Evolutionary conservation across 2,888 invertebrate species (phyloP), one percentile per base, ranked within the genome.

Genomic region (Aporophyla lueneburgensis): DNA sequence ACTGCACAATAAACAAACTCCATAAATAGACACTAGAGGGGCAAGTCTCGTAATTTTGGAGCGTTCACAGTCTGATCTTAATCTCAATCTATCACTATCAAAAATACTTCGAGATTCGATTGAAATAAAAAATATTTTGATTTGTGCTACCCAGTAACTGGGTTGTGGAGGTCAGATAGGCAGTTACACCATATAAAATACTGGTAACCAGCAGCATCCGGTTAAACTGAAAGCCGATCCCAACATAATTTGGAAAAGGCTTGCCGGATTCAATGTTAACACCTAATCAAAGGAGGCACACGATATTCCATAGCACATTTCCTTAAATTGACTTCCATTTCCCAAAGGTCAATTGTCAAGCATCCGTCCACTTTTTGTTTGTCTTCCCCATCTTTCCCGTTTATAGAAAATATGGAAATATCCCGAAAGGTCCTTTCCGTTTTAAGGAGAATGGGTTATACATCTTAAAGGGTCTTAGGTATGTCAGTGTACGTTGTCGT

Each of bases 401-500:
- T 77, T 83, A 62, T 56, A 78, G 59, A 80, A 80, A 70, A 70
- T 82, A 86, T 78, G 86, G 71, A 83, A 78, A 84, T 83, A 74
- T 71, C 27, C 1, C 53, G n/a, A 71, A 81, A 68, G 71, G 84
- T 51, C 63, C 66, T 24, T 61, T 79, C 74, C 86, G 74, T 78
- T 86, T 84, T 84, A 70, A 79, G 80, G 12, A 24, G 49, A 24
- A 61, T 66, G 62, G 75, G 73, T 75, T 72, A 67, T 80, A 75
- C 53, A 53, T 84, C 80, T 79, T 79, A 62, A 73, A 83, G 79
- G 79, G 68, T 58, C 65, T 70, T 65, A 75, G 63, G 80, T 71
- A 74, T 76, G 78, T 76, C 75, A 75, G 71, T 77, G 77, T 78
- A 58, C 86, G 82, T 87, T 88, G 89, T 85, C 86, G 87, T 88